phyloP scores from a whole-genome alignment of 2,113 vertebrate species.

The Peromyscus maniculatus region DNA sequence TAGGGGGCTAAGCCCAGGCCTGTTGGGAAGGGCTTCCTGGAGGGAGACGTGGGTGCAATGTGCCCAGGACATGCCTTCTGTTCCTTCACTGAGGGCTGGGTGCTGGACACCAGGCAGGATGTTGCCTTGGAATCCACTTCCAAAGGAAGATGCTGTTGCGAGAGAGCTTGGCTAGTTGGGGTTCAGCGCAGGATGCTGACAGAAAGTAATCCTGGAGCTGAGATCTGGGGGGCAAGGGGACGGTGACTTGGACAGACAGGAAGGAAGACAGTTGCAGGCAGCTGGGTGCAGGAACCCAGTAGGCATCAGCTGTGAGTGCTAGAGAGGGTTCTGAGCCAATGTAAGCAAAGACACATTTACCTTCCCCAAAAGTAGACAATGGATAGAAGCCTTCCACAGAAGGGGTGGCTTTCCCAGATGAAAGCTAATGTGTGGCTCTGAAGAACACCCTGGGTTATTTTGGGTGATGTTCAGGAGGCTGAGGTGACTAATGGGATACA shows the following conservation, averaged over 20 bases:
- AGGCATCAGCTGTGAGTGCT: not conserved
- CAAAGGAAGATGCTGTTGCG: not conserved
- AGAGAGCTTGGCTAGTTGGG: not conserved
- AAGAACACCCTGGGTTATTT: not conserved
- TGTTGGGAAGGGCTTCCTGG: not conserved
- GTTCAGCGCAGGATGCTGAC: not conserved
- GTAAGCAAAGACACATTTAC: not conserved
- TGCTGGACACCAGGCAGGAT: not conserved
- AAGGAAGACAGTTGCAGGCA: not conserved
- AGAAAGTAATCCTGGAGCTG: not conserved
- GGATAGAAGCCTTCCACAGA: not conserved
- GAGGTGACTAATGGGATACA: not conserved
- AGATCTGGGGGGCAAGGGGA: not conserved
- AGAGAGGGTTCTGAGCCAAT: not conserved
- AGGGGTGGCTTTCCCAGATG: not conserved
- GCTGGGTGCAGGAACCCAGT: not conserved
- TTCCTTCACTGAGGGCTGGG: not conserved
- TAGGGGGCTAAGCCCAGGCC: not conserved
- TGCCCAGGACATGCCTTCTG: not conserved
- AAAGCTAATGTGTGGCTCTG: not conserved
- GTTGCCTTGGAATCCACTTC: not conserved
- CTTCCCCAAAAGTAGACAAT: not conserved
- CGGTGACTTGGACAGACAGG: not conserved
- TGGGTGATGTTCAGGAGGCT: not conserved
- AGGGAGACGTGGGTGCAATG: not conserved